phyloP scores from a whole-genome alignment of 2,888 invertebrate genomes.

The Tupiocoris notatus region DNA sequence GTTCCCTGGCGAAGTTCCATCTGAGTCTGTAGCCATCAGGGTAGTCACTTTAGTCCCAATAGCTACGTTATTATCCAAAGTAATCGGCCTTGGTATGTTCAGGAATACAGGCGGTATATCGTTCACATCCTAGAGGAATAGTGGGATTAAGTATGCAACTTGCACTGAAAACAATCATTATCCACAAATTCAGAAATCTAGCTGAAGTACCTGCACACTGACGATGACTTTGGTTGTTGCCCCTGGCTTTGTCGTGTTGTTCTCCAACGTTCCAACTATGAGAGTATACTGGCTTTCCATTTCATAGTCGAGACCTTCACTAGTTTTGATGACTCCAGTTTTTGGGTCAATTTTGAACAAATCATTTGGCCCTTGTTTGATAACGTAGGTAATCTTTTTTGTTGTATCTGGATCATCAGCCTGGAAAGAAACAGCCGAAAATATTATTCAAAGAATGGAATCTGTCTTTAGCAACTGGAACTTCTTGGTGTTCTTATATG shows the following conservation, averaged over 20 bases:
- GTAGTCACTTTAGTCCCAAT: conserved; percentile 79
- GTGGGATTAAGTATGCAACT: conserved; percentile 37
- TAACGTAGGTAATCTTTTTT: conserved; percentile 78
- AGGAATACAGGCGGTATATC: conserved; percentile 86
- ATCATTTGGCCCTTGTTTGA: conserved; percentile 76
- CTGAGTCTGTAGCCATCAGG: conserved; percentile 76
- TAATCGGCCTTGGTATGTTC: conserved; percentile 76
- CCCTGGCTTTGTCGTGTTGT: conserved; percentile 66
- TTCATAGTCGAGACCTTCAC: conserved; percentile 76
- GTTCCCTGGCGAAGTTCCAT: conserved; percentile 82
- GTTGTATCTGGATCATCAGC: conserved; percentile 83
- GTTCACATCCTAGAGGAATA: conserved; percentile 72
- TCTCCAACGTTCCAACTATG: conserved; percentile 79
- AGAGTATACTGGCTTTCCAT: conserved; percentile 69
- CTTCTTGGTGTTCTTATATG: too few relatives aligned
- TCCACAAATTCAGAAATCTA: too few relatives aligned
- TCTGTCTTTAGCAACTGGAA: too few relatives aligned
- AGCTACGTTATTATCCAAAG: conserved; percentile 77
- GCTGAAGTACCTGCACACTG: conserved; percentile 65
- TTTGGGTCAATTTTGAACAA: conserved; percentile 79
- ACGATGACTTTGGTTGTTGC: conserved; percentile 73
- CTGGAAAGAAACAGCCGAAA: conserved; percentile 57
- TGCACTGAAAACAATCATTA: conserved; percentile 8
- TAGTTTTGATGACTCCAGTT: conserved; percentile 74
- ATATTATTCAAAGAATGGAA: too few relatives aligned